Conservation (phyloP, 2,888 invertebrate species). For the Cephonodes hylas region DNA sequence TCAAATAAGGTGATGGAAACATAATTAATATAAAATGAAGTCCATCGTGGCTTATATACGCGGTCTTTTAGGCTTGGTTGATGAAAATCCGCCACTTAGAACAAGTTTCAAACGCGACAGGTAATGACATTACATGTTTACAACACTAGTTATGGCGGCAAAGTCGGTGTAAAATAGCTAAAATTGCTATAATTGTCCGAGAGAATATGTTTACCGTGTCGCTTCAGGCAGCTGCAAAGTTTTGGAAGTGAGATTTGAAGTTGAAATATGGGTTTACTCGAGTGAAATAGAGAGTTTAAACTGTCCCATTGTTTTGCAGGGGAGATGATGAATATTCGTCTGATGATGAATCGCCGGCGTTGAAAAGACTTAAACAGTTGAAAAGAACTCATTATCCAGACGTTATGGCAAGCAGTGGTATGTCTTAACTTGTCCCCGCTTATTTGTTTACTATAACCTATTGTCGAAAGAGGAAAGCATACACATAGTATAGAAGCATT, state of each 20-base stretch:
- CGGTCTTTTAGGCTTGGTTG: slow-evolving; percentile 61
- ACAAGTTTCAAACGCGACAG: slow-evolving; percentile 75
- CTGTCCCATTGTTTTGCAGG: slow-evolving; percentile 58
- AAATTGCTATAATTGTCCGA: slow-evolving; percentile 21
- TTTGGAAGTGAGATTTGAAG: slow-evolving; percentile 61
- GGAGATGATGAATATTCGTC: slow-evolving; percentile 63
- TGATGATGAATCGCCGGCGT: slow-evolving; percentile 65
- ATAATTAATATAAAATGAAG: slow-evolving; percentile 64
- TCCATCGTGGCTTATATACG: slow-evolving; percentile 70
- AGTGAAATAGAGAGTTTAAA: neutral
- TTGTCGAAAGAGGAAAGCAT: neutral
- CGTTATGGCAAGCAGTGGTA: slow-evolving; percentile 61
- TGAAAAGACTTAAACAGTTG: slow-evolving; percentile 64
- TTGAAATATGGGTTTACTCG: neutral
- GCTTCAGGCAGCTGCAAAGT: slow-evolving; percentile 60
- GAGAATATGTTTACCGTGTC: slow-evolving; percentile 60
- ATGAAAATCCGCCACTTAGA: slow-evolving; percentile 51
- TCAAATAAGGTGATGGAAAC: slow-evolving; percentile 59
- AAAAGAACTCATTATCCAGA: slow-evolving; percentile 60
- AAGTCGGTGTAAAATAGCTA: slow-evolving; percentile 50
- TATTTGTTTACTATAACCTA: slow-evolving; percentile 12
- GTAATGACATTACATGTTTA: slow-evolving; percentile 76
- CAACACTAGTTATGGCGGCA: slow-evolving; percentile 77
- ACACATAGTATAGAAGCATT: neutral
- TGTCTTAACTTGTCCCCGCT: slow-evolving; percentile 5